These are phyloP conservation scores for Brotula barbata DNA, from an alignment of 2,797 vertebrate genomes.

Conservation along the genomic window DNA sequence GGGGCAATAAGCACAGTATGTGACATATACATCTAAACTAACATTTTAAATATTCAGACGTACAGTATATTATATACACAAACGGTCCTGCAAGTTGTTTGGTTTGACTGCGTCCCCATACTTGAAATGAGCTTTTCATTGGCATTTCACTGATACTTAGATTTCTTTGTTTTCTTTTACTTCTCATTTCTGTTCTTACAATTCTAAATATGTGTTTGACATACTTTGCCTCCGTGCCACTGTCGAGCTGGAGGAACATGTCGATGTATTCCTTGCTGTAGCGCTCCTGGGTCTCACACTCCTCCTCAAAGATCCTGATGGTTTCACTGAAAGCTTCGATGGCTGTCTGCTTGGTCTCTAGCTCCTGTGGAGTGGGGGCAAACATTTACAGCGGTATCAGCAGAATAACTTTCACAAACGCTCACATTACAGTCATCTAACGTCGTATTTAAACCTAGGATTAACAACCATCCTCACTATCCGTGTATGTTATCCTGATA, in stretches of 20 bases:
- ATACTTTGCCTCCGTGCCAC: conserved; percentile 85
- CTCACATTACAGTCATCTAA: too few species aligned
- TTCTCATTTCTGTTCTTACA: too few species aligned
- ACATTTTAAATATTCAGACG: too few species aligned
- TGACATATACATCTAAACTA: too few species aligned
- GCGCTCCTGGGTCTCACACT: conserved; percentile 90
- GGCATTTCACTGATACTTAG: too few species aligned
- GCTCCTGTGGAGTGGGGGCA: conserved; percentile 74
- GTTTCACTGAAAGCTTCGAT: conserved; percentile 93
- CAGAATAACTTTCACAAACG: too few species aligned
- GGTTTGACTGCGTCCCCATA: not conserved
- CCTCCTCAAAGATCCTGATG: conserved; percentile 94
- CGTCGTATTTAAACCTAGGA: too few species aligned
- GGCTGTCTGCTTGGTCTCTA: conserved; percentile 91
- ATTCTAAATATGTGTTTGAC: not conserved
- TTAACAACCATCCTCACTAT: too few species aligned
- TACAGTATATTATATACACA: too few species aligned
- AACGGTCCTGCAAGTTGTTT: too few species aligned
- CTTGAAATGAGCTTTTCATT: not conserved
- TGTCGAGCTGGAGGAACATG: conserved; percentile 87
- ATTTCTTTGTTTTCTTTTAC: too few species aligned
- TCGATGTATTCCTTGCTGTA: conserved; percentile 92
- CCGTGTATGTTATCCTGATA: too few species aligned
- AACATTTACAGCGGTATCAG: not conserved
- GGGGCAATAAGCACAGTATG: not conserved